These are phyloP conservation scores for Antedon mediterranea DNA, from an alignment of 53 echinoderm and acorn worm genomes.

Conservation along the genomic window DNA sequence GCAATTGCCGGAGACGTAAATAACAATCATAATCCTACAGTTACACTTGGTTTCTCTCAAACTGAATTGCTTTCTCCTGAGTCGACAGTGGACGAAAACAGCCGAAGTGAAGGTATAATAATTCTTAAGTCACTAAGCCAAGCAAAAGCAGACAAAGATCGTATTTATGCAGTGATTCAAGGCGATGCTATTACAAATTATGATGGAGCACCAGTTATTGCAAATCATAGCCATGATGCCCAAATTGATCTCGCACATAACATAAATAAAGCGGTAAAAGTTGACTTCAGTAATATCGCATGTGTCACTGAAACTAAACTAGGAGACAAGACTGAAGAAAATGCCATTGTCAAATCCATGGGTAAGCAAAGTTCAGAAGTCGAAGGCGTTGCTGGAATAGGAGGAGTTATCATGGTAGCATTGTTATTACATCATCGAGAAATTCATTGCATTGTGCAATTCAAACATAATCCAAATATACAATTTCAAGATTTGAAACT, in stretches of 20 bases:
- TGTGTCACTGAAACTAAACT: constrained; percentile 39
- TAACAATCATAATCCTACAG: constrained; percentile 13
- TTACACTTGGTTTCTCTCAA: constrained; percentile 24
- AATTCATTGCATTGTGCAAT: constrained; percentile 40
- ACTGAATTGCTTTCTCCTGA: constrained; percentile 35
- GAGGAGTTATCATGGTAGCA: constrained; percentile 35
- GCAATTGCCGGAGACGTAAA: constrained; percentile 44
- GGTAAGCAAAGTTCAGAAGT: constrained; percentile 13
- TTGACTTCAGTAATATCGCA: constrained; percentile 22
- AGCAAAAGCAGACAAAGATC: constrained; percentile 27
- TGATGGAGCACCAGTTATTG: constrained; percentile 39
- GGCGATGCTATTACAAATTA: constrained; percentile 46
- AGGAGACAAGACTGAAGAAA: constrained; percentile 35
- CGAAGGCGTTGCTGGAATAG: constrained; percentile 46
- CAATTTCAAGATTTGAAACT: constrained; percentile 26
- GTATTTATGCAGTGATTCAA: constrained; percentile 34
- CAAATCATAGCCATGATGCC: constrained; percentile 37
- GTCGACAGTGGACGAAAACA: constrained; percentile 25
- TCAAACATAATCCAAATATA: constrained; percentile 28
- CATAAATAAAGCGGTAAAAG: constrained; percentile 16
- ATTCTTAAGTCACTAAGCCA: constrained; percentile 22
- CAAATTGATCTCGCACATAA: constrained; percentile 17
- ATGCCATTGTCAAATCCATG: constrained; percentile 33
- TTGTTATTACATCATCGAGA: constrained; percentile 13
- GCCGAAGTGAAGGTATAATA: constrained; percentile 36